These are phyloP conservation scores for Drosophila yakuba DNA, from an alignment of 1,140 invertebrate genomes.

Conservation along the genomic window DNA sequence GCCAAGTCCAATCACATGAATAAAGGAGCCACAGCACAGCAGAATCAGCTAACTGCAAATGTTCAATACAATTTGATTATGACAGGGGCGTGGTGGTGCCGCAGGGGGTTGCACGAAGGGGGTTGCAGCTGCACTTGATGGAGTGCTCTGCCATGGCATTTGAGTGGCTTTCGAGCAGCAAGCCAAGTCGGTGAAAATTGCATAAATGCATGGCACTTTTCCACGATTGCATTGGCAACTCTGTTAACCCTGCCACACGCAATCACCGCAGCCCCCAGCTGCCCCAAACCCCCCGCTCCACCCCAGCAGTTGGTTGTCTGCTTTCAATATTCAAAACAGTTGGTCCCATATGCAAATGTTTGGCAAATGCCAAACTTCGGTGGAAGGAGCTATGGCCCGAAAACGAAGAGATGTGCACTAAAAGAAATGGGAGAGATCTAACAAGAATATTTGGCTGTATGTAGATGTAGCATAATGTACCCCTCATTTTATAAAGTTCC, in stretches of 20 bases:
- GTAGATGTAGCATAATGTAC: too few species aligned
- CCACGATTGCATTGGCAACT: slow-evolving; percentile 67
- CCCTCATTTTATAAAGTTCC: too few species aligned
- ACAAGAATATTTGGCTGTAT: too few species aligned
- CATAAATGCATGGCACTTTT: slow-evolving; percentile 82
- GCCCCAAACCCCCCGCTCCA: too few species aligned
- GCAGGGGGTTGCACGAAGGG: neutral
- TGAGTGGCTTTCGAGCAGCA: slow-evolving; percentile 77
- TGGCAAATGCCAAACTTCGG: slow-evolving; percentile 52
- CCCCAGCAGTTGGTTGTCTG: slow-evolving; percentile 36
- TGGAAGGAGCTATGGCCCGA: slow-evolving; percentile 20
- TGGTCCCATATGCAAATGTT: slow-evolving; percentile 74
- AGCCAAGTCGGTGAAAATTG: slow-evolving; percentile 73
- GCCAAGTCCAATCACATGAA: slow-evolving; percentile 75
- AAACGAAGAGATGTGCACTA: slow-evolving; percentile 19
- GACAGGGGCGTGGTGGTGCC: slow-evolving; percentile 22
- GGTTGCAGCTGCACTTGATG: slow-evolving; percentile 65
- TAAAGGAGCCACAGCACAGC: slow-evolving; percentile 44
- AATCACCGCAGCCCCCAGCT: neutral
- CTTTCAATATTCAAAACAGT: slow-evolving; percentile 81
- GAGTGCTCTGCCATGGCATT: slow-evolving; percentile 79
- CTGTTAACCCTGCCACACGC: slow-evolving; percentile 42
- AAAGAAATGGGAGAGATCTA: neutral
- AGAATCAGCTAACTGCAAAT: slow-evolving; percentile 78
- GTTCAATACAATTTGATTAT: slow-evolving; percentile 82